Evolutionary conservation across 2,888 invertebrate genomes (phyloP).

Genomic region (Dilophus febrilis): DNA sequence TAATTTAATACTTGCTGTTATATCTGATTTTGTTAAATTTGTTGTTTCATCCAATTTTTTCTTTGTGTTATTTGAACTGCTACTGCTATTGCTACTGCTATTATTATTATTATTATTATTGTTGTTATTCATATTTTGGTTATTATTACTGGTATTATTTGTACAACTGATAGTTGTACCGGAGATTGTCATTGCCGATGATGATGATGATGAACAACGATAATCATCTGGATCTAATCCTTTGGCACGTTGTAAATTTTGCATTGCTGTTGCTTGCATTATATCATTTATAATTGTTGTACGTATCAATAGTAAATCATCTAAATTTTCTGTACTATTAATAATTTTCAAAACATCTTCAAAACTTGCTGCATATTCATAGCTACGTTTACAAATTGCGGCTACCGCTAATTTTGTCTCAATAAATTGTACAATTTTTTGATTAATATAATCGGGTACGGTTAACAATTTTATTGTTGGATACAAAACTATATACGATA

Average conservation of each 20-base stretch:
- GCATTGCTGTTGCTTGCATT: slow-evolving; percentile 83
- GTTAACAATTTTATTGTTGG: slow-evolving; percentile 70
- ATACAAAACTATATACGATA: slow-evolving; percentile 35
- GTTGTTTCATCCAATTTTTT: slow-evolving; percentile 21
- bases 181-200: too few relatives aligned
- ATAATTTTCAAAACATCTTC: slow-evolving; percentile 79
- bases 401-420: slow-evolving; percentile 63
- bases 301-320: slow-evolving; percentile 67
- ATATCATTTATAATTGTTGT: slow-evolving; percentile 78
- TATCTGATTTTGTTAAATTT: slow-evolving; percentile 52
- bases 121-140: too few relatives aligned
- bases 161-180: too few relatives aligned
- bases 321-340: slow-evolving; percentile 50
- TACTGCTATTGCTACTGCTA: slow-evolving; percentile 7
- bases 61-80: slow-evolving; percentile 25
- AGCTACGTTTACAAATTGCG: slow-evolving; percentile 62
- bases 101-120: not conserved
- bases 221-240: slow-evolving; percentile 50
- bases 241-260: slow-evolving; percentile 74
- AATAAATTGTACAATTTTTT: slow-evolving; percentile 66
- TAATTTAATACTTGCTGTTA: slow-evolving; percentile 62
- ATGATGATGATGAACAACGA: too few relatives aligned
- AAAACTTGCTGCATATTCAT: slow-evolving; percentile 76
- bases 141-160: too few relatives aligned
- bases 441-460: slow-evolving; percentile 83